Evolutionary conservation across 2,797 vertebrate genomes (phyloP), one percentile per base, ranked within the genome.

Genomic region (Pogoniulus pusillus): DNA sequence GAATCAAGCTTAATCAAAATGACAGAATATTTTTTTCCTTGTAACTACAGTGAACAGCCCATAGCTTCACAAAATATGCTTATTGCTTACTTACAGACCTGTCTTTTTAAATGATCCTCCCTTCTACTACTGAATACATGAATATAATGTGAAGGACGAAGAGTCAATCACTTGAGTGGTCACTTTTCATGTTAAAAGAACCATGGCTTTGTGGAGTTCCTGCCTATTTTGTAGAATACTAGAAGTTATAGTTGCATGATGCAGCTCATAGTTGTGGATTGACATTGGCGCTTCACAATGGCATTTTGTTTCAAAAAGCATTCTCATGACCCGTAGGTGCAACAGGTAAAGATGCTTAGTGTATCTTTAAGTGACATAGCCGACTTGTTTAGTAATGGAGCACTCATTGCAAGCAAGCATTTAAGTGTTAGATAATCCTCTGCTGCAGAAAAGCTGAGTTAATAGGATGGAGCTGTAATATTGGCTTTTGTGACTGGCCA

Each of bases 1-100:
- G 65, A 92, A 88, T 78, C 78, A 95, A 94, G 51, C 9, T 68
- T 59, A 90, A 75, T 85, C 65, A 72, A 88, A 87, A 93, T 70
- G 30, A 84, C 30, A 75, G 51, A 77, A 47, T 63, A 0, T 5
- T 66, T 54, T 79, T 76, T 54, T 82, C 35, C 20, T 12, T 8
- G 5, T 27, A 81, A n/a, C 29, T 81, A 35, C 12, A 47, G 7
- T 5, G 3, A 81, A 74, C 6, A 75, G 9, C 32, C 27, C 14
- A 18, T 55, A 81, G 18, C 16, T 80, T 64, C 51, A 58, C 13
- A 70, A 80, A 55, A 73, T 45, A 34, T 30, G 2, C 2, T 62
- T 49, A 29, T 24, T 76, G 39, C 23, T 81, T 66, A 37, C 26
- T 78, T 78, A 65, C 16, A 62, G 23, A 62, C 54, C 3, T 0